These are phyloP conservation scores for Bombus ignitus DNA, from an alignment of 1,140 invertebrate species.

Conservation along the genomic window DNA sequence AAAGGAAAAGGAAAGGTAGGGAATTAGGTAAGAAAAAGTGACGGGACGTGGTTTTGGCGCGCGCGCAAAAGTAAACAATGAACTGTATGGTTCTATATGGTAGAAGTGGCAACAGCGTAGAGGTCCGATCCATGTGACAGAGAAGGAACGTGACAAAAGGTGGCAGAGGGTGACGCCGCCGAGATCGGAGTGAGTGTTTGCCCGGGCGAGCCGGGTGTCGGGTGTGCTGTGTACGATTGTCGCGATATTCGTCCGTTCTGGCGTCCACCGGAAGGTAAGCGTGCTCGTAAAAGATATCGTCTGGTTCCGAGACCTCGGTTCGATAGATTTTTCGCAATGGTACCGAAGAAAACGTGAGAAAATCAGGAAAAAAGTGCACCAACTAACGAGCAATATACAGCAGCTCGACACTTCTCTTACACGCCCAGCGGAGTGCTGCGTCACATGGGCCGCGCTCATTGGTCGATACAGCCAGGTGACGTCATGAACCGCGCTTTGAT, in stretches of 20 bases:
- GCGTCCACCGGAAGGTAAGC: constrained; percentile 57
- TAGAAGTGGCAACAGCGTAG: constrained; percentile 67
- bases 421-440: constrained; percentile 78
- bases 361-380: constrained; percentile 48
- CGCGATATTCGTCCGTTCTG: constrained; percentile 53
- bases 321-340: neutral
- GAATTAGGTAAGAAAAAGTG: neutral
- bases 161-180: constrained; percentile 77
- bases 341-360: constrained; percentile 34
- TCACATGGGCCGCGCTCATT: constrained; percentile 82
- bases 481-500: constrained; percentile 74
- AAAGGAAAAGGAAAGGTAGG: neutral
- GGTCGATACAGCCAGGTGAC: constrained; percentile 82
- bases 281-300: constrained; percentile 26
- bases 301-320: constrained; percentile 3
- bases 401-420: constrained; percentile 69
- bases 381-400: constrained; percentile 53
- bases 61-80: constrained; percentile 77
- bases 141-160: constrained; percentile 81
- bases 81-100: constrained; percentile 35
- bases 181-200: constrained; percentile 74
- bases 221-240: constrained; percentile 62
- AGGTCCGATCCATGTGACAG: constrained; percentile 80
- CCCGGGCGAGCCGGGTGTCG: constrained; percentile 79
- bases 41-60: constrained; percentile 54